phyloP scores from a whole-genome alignment of 2,113 vertebrate species.

The Nestor notabilis region DNA sequence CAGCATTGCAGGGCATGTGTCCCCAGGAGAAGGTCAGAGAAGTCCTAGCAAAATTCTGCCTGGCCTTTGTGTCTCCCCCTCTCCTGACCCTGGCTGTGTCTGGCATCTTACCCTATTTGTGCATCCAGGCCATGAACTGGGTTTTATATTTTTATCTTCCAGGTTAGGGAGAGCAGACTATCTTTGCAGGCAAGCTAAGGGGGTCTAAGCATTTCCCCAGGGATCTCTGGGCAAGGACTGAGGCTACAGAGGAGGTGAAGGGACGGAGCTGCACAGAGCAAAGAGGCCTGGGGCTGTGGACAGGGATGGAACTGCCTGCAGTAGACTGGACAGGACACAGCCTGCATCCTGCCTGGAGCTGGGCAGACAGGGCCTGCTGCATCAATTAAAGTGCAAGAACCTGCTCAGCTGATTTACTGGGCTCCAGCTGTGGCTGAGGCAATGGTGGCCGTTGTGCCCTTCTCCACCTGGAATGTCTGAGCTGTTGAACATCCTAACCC shows the following conservation, averaged over 20 bases:
- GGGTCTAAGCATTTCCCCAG: background rate
- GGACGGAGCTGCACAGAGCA: background rate
- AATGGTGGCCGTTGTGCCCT: fast-evolving
- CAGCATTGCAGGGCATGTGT: background rate
- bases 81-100: background rate
- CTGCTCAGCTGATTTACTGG: background rate
- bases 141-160: background rate
- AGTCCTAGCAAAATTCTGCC: background rate
- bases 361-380: background rate
- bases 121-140: background rate
- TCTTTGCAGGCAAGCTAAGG: background rate
- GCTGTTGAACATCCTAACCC: background rate
- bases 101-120: background rate
- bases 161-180: background rate
- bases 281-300: background rate
- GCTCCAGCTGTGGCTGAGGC: background rate
- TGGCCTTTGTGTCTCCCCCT: background rate
- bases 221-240: background rate
- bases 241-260: background rate
- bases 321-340: background rate
- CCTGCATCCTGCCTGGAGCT: background rate
- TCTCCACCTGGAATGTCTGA: background rate
- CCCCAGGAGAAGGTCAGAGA: background rate
- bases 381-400: background rate
- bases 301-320: background rate